Percentiles rank a stretch among this genome's conserved stretches.
These are phyloP conservation scores for Gallinago stenura DNA, from an alignment of 2,797 vertebrate genomes.

Conservation along the genomic window DNA sequence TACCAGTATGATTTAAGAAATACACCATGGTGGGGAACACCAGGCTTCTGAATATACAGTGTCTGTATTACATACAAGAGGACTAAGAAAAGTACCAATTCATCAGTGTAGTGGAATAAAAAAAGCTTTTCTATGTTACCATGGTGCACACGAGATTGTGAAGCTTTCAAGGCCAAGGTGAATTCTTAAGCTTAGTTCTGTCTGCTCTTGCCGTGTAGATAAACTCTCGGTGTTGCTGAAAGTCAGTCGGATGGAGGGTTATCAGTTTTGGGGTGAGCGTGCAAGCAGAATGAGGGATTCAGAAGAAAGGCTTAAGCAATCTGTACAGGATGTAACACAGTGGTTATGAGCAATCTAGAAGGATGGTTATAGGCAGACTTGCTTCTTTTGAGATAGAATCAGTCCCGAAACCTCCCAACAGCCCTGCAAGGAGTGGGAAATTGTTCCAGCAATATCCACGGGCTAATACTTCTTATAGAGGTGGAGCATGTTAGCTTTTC, in stretches of 20 bases:
- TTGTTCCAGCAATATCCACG: neutral
- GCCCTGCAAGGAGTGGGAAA: neutral
- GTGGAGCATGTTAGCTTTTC: neutral
- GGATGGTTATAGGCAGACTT: neutral
- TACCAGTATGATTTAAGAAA: neutral
- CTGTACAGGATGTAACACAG: neutral
- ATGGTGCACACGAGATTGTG: accelerated
- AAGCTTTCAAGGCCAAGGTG: neutral
- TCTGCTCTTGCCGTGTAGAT: neutral
- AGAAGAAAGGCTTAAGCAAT: neutral
- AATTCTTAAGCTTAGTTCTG: neutral
- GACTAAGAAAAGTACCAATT: neutral
- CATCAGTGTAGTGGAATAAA: neutral
- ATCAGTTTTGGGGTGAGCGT: neutral
- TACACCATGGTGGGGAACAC: neutral
- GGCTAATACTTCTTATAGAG: neutral
- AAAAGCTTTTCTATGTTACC: neutral
- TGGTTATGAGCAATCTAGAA: neutral
- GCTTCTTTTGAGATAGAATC: neutral
- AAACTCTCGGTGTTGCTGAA: neutral
- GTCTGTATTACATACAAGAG: neutral
- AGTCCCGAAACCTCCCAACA: neutral
- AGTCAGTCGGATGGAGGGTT: neutral
- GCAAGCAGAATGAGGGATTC: neutral
- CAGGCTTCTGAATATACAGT: neutral